Percentiles rank a stretch among this genome's conserved stretches.
phyloP scores from a whole-genome alignment of 2,888 invertebrate species.

The Pasiphila rectangulata region DNA sequence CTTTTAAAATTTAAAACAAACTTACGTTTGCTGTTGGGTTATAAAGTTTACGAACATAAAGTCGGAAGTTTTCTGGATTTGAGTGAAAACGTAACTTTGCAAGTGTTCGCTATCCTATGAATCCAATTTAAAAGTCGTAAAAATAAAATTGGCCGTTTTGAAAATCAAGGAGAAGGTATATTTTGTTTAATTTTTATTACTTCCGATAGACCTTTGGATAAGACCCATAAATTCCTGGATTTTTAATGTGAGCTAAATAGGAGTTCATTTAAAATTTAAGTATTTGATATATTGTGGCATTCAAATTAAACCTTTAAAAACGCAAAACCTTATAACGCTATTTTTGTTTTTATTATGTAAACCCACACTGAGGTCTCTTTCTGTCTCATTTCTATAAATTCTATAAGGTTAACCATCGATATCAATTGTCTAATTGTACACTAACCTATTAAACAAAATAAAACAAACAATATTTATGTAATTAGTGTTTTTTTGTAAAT shows the following conservation, averaged over 20 bases:
- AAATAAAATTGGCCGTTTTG: constrained; percentile 35
- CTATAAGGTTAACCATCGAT: too few species aligned
- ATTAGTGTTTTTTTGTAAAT: too few species aligned
- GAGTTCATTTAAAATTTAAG: neutral
- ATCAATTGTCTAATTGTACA: neutral
- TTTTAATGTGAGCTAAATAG: neutral
- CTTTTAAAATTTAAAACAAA: constrained; percentile 36
- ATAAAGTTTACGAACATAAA: neutral
- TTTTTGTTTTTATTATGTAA: too few species aligned
- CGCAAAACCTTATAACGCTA: too few species aligned
- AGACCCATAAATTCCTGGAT: neutral
- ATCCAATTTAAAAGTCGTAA: constrained; percentile 51
- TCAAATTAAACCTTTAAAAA: too few species aligned
- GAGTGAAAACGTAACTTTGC: constrained; percentile 28
- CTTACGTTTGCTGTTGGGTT: constrained; percentile 24
- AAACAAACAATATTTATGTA: too few species aligned
- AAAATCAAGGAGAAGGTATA: constrained; percentile 32
- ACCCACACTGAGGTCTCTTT: too few species aligned
- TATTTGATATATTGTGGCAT: neutral
- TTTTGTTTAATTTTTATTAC: constrained; percentile 33
- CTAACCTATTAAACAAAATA: too few species aligned
- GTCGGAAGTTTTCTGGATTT: neutral
- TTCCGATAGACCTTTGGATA: constrained; percentile 32
- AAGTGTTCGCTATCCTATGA: constrained; percentile 34
- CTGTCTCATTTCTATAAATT: too few species aligned